Percentiles rank a stretch among this genome's conserved stretches.
phyloP scores from a whole-genome alignment of 2,888 invertebrate species.

The Harpalus rubripes region DNA sequence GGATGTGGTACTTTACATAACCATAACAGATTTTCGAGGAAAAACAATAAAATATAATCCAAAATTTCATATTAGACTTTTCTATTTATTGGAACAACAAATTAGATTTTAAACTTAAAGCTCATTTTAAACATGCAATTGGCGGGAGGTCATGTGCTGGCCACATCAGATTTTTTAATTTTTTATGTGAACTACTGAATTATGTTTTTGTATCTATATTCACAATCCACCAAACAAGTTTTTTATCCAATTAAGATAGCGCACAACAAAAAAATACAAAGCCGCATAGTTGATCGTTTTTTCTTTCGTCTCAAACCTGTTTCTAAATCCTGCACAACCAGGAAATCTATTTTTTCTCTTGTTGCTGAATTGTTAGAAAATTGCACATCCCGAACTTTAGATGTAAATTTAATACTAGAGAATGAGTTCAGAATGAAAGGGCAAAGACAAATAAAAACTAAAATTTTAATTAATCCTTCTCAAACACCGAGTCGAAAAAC shows the following conservation, averaged over 20 bases:
- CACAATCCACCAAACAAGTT: background rate
- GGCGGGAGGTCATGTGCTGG: too few species aligned
- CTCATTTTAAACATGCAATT: too few species aligned
- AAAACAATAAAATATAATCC: too few species aligned
- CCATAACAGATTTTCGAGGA: too few species aligned
- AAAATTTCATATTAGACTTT: too few species aligned
- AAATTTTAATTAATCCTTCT: constrained; percentile 49
- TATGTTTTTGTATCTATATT: background rate
- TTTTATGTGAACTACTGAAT: background rate
- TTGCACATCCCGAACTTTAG: constrained; percentile 17
- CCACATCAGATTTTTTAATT: too few species aligned
- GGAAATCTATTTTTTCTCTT: constrained; percentile 18
- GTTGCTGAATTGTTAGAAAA: constrained; percentile 17
- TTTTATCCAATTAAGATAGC: constrained; percentile 27
- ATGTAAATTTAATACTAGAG: constrained; percentile 42
- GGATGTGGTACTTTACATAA: too few species aligned
- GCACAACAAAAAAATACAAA: constrained; percentile 18
- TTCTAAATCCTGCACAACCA: constrained; percentile 21
- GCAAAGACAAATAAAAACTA: constrained; percentile 49
- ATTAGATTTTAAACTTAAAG: too few species aligned
- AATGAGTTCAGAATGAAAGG: constrained; percentile 36
- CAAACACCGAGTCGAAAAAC: constrained; percentile 19
- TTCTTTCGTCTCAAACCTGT: background rate
- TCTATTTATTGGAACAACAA: too few species aligned
- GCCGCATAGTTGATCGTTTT: background rate